A percentile compares a stretch with the other conserved stretches of the same genome.
Evolutionary conservation across 2,797 vertebrate genomes (phyloP).

Genomic region (Gephyroberyx darwinii): DNA sequence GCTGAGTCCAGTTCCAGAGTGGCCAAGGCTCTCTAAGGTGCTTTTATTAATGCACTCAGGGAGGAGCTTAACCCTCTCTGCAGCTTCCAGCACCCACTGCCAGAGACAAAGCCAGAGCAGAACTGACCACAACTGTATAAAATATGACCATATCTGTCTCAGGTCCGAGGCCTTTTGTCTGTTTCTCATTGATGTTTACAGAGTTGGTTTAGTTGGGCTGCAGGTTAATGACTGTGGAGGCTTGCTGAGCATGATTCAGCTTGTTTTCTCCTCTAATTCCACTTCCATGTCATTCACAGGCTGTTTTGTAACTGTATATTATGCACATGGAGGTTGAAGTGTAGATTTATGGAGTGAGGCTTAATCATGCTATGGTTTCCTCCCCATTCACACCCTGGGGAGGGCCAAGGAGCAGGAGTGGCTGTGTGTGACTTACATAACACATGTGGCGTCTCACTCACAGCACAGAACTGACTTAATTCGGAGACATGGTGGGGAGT

Average conservation of each 20-base stretch:
- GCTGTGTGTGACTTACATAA: conserved; percentile 19
- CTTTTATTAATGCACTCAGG: conserved; percentile 8
- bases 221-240: conserved; percentile 10
- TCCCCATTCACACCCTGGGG: conserved; percentile 1
- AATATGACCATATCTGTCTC: conserved; percentile 18
- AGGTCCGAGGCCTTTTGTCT: conserved; percentile 5
- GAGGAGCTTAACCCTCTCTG: conserved; percentile 8
- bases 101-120: background rate
- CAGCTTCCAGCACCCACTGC: conserved; percentile 7
- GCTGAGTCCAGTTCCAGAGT: background rate
- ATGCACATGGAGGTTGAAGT: conserved; percentile 6
- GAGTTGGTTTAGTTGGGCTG: conserved; percentile 6
- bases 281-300: conserved; percentile 6
- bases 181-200: conserved; percentile 6
- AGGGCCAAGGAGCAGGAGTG: conserved; percentile 19
- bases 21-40: background rate
- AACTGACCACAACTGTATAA: conserved; percentile 10
- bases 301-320: conserved; percentile 21
- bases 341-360: conserved; percentile 10
- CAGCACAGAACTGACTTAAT: conserved; percentile 14
- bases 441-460: conserved; percentile 28
- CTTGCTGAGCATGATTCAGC: conserved; percentile 21
- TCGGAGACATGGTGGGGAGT: conserved; percentile 15
- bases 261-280: conserved; percentile 1
- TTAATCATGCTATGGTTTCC: conserved; percentile 26